Percentiles rank a stretch among this genome's conserved stretches.
Conservation (phyloP, 2,888 invertebrate species). For the Thecophora atra region DNA sequence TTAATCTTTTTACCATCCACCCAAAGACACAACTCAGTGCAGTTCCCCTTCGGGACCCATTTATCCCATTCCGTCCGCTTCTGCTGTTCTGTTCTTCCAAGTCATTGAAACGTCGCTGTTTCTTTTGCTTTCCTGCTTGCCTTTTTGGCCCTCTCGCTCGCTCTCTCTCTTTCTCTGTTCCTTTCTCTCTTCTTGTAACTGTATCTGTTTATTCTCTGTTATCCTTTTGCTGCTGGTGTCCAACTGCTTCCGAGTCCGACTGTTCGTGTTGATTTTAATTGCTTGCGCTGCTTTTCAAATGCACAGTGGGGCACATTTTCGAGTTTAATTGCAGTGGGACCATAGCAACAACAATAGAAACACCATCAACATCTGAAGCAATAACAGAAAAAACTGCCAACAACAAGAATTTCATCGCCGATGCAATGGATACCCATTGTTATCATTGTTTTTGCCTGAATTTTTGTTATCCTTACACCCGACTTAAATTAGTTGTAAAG, state of each 20-base stretch:
- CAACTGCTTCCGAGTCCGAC: conserved; percentile 1
- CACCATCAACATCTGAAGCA: too few species aligned
- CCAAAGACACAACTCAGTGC: background rate
- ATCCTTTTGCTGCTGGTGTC: background rate
- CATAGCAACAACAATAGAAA: too few species aligned
- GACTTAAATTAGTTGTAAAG: background rate
- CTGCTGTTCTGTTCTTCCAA: background rate
- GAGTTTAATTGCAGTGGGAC: conserved; percentile 26
- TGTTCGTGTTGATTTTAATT: conserved; percentile 32
- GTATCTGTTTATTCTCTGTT: background rate
- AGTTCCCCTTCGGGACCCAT: background rate
- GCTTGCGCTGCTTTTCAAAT: conserved; percentile 27
- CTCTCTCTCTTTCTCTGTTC: background rate
- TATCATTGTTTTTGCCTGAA: background rate
- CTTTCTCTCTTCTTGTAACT: background rate
- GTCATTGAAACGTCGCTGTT: background rate
- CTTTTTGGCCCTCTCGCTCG: background rate
- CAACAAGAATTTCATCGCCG: background rate
- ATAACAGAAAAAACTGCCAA: too few species aligned
- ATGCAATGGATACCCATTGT: background rate
- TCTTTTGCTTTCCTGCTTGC: background rate
- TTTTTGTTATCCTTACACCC: background rate
- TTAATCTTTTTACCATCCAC: background rate
- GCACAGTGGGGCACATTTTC: conserved; percentile 28
- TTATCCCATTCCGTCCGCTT: background rate